Evolutionary conservation across 2,113 vertebrate species (phyloP).

Genomic region (Odocoileus hemionus): DNA sequence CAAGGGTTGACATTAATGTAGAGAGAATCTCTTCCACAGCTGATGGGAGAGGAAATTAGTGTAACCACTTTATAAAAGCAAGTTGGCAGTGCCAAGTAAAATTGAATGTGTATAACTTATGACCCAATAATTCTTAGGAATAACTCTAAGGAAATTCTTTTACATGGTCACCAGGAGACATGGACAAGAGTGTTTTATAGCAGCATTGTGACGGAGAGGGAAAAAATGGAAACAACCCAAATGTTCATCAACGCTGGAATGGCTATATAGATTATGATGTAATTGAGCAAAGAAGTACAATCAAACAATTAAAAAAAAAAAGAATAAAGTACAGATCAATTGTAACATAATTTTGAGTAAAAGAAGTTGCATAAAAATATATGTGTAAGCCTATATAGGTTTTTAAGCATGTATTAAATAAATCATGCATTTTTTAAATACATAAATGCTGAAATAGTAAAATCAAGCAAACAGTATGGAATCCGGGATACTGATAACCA

Average conservation of each 20-base stretch:
- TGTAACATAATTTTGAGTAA: neutral
- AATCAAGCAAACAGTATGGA: neutral
- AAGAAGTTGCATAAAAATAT: neutral
- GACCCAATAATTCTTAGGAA: neutral
- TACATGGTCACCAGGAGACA: neutral
- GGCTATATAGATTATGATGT: neutral
- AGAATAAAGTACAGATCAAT: neutral
- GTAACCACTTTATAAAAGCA: neutral
- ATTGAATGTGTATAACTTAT: neutral
- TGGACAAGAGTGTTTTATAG: neutral
- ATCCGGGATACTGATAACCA: neutral
- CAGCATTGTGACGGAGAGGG: neutral
- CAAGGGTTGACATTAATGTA: neutral
- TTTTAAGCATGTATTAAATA: slow-evolving; percentile 3
- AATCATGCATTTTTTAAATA: neutral
- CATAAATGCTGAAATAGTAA: neutral
- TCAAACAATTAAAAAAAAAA: neutral
- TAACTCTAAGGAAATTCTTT: neutral
- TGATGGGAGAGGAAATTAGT: neutral
- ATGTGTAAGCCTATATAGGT: neutral
- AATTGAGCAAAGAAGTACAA: neutral
- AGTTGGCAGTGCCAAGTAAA: neutral
- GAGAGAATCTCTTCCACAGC: neutral
- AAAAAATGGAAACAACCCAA: neutral
- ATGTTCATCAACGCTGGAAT: neutral